Conservation (phyloP, 2,888 invertebrate species). For the Bellardia pandia region DNA sequence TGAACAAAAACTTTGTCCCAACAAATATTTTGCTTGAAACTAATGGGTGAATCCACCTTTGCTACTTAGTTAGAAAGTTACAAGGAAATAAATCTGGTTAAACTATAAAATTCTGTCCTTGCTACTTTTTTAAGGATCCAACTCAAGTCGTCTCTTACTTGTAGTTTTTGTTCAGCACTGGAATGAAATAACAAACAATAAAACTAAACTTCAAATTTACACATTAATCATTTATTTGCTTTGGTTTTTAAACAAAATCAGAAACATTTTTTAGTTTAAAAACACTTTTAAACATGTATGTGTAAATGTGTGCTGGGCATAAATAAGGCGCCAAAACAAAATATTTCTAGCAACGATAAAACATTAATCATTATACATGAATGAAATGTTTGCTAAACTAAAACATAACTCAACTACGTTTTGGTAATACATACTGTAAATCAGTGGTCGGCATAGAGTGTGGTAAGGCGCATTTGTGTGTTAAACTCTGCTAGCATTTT, state of each 20-base stretch:
- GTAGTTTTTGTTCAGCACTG: too few species aligned
- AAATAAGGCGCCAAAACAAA: constrained; percentile 52
- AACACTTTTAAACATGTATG: background rate
- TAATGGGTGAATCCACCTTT: too few species aligned
- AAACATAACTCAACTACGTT: constrained; percentile 76
- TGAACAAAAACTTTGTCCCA: too few species aligned
- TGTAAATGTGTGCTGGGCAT: background rate
- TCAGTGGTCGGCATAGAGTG: background rate
- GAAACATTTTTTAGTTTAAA: background rate
- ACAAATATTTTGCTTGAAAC: too few species aligned
- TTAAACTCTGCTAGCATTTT: too few species aligned
- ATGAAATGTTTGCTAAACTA: constrained; percentile 74
- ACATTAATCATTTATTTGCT: background rate
- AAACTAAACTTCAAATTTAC: background rate
- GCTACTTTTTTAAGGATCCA: too few species aligned
- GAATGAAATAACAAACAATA: too few species aligned
- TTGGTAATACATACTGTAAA: background rate
- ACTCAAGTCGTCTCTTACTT: too few species aligned
- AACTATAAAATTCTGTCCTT: too few species aligned
- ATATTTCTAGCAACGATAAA: constrained; percentile 58
- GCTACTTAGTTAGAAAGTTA: too few species aligned
- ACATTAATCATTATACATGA: constrained; percentile 80
- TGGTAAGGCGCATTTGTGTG: too few species aligned
- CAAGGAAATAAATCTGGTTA: too few species aligned
- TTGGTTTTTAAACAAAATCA: background rate